Conservation (phyloP, 2,797 vertebrate genomes). For the Oophaga sylvatica region DNA sequence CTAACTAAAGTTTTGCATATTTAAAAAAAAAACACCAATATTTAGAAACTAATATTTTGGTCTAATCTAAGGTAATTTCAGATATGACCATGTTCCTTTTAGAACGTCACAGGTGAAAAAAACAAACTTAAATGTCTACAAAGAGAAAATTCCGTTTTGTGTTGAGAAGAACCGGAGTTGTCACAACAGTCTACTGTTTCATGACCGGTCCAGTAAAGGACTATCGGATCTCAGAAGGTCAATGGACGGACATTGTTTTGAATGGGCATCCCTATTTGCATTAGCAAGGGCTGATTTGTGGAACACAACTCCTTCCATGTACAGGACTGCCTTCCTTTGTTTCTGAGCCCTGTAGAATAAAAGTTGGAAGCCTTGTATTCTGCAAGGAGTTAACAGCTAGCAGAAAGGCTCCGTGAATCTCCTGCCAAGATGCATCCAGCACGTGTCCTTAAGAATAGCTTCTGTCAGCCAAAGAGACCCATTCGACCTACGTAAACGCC, state of each 20-base stretch:
- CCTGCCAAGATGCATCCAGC: slow-evolving; percentile 47
- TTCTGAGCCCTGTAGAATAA: background rate
- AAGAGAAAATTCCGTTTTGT: background rate
- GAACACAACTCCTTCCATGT: background rate
- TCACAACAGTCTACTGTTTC: no score
- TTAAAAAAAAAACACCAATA: no score
- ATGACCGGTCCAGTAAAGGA: background rate
- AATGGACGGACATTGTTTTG: no score
- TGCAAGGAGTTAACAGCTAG: slow-evolving; percentile 40
- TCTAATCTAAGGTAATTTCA: no score
- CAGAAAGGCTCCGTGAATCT: slow-evolving; percentile 37
- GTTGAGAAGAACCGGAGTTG: background rate
- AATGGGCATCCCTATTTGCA: background rate
- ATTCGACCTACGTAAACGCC: slow-evolving; percentile 50
- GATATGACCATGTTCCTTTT: no score
- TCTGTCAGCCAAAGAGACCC: slow-evolving; percentile 52
- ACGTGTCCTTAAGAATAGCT: slow-evolving; percentile 49
- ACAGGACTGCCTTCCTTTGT: background rate
- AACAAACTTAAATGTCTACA: background rate
- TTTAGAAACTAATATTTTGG: no score
- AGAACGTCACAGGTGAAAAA: no score
- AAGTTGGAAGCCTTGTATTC: background rate
- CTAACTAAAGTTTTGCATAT: no score
- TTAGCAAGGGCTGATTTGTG: background rate
- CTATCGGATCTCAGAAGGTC: background rate